Evolutionary conservation across 1,140 invertebrate genomes (phyloP).

Genomic region (Pentalonia nigronervosa): DNA sequence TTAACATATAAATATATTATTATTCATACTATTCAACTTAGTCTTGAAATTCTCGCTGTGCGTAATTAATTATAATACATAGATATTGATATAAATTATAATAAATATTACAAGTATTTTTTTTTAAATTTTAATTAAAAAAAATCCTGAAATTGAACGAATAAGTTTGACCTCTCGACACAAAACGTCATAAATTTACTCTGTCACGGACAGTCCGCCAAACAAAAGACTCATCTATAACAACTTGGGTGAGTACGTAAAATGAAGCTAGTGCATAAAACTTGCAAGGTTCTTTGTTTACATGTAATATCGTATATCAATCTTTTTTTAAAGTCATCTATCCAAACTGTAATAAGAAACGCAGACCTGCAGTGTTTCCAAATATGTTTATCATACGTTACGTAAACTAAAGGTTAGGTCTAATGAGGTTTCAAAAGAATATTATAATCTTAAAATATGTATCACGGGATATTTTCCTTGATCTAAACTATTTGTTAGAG

Average conservation of each 20-base stretch:
- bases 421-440: neutral
- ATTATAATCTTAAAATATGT: neutral
- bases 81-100: neutral
- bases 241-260: neutral
- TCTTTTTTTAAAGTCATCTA: neutral
- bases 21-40: too few relatives aligned
- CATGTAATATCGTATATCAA: neutral
- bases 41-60: too few relatives aligned
- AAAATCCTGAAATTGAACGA: neutral
- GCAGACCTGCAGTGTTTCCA: neutral
- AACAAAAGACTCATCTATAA: neutral
- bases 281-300: neutral
- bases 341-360: neutral
- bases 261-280: slow-evolving; percentile 26
- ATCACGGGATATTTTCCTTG: neutral
- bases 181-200: neutral
- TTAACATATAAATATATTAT: too few relatives aligned
- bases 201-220: neutral
- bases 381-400: neutral
- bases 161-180: neutral
- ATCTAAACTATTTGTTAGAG: neutral
- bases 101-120: neutral
- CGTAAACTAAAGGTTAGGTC: neutral
- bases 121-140: neutral
- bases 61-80: neutral